Evolutionary conservation across 2,113 vertebrate genomes (phyloP).

Genomic region (Odocoileus virginianus): DNA sequence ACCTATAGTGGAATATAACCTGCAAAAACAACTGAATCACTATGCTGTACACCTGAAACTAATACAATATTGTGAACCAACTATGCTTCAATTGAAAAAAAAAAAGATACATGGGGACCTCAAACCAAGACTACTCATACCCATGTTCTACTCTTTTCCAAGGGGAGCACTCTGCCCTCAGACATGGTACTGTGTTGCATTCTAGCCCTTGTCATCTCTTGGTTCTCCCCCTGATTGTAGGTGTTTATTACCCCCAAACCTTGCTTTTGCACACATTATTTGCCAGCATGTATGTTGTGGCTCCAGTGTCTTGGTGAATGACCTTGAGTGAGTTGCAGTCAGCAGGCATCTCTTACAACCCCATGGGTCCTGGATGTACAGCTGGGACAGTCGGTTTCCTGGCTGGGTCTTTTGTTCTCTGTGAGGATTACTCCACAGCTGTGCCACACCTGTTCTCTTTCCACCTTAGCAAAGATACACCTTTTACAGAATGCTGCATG

Average conservation of each 20-base stretch:
- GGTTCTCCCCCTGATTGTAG: not conserved
- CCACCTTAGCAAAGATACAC: not conserved
- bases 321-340: not conserved
- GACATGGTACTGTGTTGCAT: not conserved
- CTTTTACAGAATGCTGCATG: not conserved
- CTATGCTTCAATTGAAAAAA: not conserved
- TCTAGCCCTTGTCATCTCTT: not conserved
- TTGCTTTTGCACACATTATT: not conserved
- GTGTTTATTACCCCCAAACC: not conserved
- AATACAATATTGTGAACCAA: not conserved
- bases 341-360: not conserved
- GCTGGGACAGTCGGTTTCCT: not conserved
- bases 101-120: not conserved
- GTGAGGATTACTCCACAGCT: not conserved
- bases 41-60: not conserved
- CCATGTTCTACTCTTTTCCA: not conserved
- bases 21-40: not conserved
- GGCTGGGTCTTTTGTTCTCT: not conserved
- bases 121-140: not conserved
- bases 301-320: not conserved
- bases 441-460: conserved; percentile 32
- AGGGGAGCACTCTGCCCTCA: not conserved
- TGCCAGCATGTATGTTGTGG: accelerated
- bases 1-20: not conserved
- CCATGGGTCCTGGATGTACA: not conserved